Evolutionary conservation across 1,140 invertebrate species (phyloP), one percentile per base, ranked within the genome.

Genomic region (Neodiprion pinetum): DNA sequence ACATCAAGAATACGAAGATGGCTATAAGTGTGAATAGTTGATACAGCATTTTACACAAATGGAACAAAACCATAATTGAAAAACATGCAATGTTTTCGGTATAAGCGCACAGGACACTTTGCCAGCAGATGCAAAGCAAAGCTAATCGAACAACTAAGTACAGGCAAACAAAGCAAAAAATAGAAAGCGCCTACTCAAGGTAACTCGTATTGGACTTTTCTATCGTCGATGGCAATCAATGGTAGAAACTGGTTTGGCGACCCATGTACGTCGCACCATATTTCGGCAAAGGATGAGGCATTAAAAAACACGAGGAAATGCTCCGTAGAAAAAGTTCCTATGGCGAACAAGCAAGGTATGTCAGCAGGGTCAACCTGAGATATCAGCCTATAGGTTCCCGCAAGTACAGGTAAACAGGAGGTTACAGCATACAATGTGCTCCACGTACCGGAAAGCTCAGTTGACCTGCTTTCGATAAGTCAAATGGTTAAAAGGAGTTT

Each of bases 371-470:
- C 17, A 21, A 21, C 17, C 17, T 21, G 0, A 21, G 17, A 21
- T 21, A 21, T 21, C 17, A 21, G 17, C 17, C 17, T 21, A 21
- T 21, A 21, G 17, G 17, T 21, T 21, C 17, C 17, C 17, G 17
- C 17, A 21, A 21, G 17, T 21, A 21, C 17, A 21, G 17, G 17
- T 21, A 21, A 21, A 21, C 11, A 28, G 10, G 14, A 28, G 8
- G 68, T 8, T 12, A 48, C 47, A 70, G 68, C 68, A 11, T 9
- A n/a, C 8, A n/a, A 70, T 48, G 23, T 28, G 49, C 68, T 70
- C 9, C n/a, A 70, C 49, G 68, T 23, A n/a, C 68, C 68, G n/a
- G 68, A 70, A 48, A 70, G 7, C 23, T 28, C 68, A n/a, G 68
- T 70, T 7, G 49, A n/a, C n/a, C n/a, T 70, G 8, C 23, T 70